These are phyloP conservation scores for Sprattus sprattus DNA, from an alignment of 2,113 vertebrate species.

Conservation along the genomic window DNA sequence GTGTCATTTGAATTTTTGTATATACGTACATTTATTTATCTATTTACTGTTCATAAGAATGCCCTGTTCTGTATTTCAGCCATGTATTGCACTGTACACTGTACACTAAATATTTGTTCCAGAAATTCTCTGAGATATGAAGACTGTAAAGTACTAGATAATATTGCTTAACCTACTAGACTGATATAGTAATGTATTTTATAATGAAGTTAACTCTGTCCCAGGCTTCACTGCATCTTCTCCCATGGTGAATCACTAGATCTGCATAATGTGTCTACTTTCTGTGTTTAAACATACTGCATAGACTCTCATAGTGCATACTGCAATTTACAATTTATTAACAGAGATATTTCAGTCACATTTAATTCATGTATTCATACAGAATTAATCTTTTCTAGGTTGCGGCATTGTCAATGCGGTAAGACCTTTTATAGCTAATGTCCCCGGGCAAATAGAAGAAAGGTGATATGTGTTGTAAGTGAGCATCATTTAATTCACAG, in stretches of 20 bases:
- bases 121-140: neutral
- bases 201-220: neutral
- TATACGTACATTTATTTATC: too few relatives aligned
- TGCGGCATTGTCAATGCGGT: neutral
- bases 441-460: neutral
- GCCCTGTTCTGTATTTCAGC: too few relatives aligned
- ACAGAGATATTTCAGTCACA: neutral
- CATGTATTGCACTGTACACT: too few relatives aligned
- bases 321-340: neutral
- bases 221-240: neutral
- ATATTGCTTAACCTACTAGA: neutral
- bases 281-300: neutral
- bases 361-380: neutral
- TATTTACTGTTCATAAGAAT: too few relatives aligned
- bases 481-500: conserved; percentile 46
- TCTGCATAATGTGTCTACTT: neutral
- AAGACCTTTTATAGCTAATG: neutral
- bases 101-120: neutral
- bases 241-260: neutral
- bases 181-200: neutral
- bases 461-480: conserved; percentile 16
- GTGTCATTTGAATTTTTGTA: too few relatives aligned
- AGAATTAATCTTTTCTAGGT: neutral
- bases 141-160: neutral
- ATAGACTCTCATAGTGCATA: neutral